Conservation (phyloP, 2,888 invertebrate species). For the Listrodromus nycthemerus region DNA sequence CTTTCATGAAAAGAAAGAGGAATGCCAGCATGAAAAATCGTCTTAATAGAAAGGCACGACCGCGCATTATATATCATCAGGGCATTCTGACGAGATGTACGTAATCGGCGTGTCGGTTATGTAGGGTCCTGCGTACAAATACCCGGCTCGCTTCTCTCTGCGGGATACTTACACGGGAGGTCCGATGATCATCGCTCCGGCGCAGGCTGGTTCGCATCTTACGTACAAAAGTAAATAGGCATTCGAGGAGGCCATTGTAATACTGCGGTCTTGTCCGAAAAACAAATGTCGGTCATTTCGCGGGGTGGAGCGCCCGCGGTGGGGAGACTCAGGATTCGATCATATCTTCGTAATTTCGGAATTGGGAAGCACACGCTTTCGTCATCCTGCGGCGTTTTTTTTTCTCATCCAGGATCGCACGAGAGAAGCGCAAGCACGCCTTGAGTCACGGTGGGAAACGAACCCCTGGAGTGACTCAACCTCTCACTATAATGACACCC, state of each 20-base stretch:
- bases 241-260: conserved; percentile 46
- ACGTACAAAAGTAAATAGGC: conserved; percentile 38
- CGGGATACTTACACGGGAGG: conserved; percentile 54
- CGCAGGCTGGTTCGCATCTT: conserved; percentile 31
- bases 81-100: conserved; percentile 42
- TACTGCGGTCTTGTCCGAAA: conserved; percentile 58
- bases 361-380: conserved; percentile 39
- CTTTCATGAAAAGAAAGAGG: conserved; percentile 5
- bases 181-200: conserved; percentile 35
- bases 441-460: conserved; percentile 52
- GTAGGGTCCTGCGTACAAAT: conserved; percentile 7
- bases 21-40: conserved; percentile 63
- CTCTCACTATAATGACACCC: conserved; percentile 56
- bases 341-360: conserved; percentile 60
- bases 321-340: conserved; percentile 50
- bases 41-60: conserved; percentile 66
- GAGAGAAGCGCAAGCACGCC: conserved; percentile 25
- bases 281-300: conserved; percentile 72
- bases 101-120: conserved; percentile 7
- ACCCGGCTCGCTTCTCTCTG: conserved; percentile 41
- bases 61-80: conserved; percentile 70
- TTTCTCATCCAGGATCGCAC: conserved; percentile 4
- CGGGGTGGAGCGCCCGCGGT: conserved; percentile 53
- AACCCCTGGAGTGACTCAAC: conserved; percentile 52
- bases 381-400: conserved; percentile 29